Evolutionary conservation across 2,888 invertebrate species (phyloP), one percentile per base, ranked within the genome.

Genomic region (Drosophila putrida): DNA sequence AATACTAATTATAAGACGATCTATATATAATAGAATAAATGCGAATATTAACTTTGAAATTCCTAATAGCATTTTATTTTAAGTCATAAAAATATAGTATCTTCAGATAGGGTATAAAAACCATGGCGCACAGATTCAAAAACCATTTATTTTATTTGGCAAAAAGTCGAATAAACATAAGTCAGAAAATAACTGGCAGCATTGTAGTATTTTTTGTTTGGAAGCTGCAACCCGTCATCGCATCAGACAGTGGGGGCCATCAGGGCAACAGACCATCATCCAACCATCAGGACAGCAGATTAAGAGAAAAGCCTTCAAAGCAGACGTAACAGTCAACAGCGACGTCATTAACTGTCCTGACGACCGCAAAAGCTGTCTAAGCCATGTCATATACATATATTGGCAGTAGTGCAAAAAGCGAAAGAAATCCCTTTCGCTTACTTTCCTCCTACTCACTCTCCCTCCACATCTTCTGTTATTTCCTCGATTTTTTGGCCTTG

Each of bases 351-450:
- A 68, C 78, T 68, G 64, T 65, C 62, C 78, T 58, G 75, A 68
- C 75, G 78, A 82, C 83, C 88, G 63, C 83, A 87, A 82, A 79
- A 80, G 71, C 83, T 73, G 84, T 73, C 77, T 83, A 87, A 83
- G 85, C 85, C 72, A 53, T 76, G 69, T 61, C 59, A 72, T 66
- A 61, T 53, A 57, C 38, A 71, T 71, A 68, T 67, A 65, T 55
- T 71, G 75, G 61, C 54, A 58, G 58, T 62, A 36, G 62, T 39
- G 53, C 53, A 67, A 65, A 79, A 67, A 63, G 49, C 72, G 57
- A 62, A 65, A 62, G 64, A 78, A 77, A 77, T 71, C 35, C 75
- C 66, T 49, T 50, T 61, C 39, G 25, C 51, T 39, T 5, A 10
- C 58, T 55, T 54, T 8, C 51, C 50, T 13, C 27, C 9, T n/a